phyloP scores from a whole-genome alignment of 2,888 invertebrate species.

The Operophtera brumata region DNA sequence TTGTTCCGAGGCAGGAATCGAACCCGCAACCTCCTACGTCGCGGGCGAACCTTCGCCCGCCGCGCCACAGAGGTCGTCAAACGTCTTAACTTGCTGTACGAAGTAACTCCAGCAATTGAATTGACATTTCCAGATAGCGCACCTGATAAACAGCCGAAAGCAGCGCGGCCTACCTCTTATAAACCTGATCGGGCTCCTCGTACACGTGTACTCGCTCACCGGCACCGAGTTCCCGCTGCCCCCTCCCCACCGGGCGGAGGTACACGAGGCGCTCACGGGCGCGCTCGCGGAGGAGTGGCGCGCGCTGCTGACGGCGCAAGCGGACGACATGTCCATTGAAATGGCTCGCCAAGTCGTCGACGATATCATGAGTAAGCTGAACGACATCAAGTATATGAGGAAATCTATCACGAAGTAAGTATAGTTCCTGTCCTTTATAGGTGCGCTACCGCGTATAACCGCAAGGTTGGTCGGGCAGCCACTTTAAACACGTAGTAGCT shows the following conservation, averaged over 20 bases:
- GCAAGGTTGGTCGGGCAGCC: no score
- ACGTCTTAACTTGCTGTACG: no score
- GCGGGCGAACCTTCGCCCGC: no score
- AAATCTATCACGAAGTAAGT: constrained; percentile 61
- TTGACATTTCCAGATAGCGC: constrained; percentile 68
- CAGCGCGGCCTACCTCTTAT: constrained; percentile 78
- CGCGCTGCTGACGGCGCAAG: constrained; percentile 42
- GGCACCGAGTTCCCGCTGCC: constrained; percentile 81
- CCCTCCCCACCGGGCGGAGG: constrained; percentile 23
- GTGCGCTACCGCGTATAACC: no score
- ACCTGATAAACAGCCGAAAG: constrained; percentile 78
- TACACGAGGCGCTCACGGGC: constrained; percentile 1
- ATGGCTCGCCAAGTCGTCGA: constrained; percentile 54
- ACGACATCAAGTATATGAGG: constrained; percentile 66
- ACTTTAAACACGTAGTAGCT: no score
- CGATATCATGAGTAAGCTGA: constrained; percentile 53
- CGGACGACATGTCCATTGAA: constrained; percentile 49
- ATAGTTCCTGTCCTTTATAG: no score
- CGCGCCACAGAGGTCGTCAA: no score
- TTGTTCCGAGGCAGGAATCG: no score
- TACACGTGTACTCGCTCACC: constrained; percentile 82
- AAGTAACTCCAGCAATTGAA: no score
- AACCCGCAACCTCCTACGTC: no score
- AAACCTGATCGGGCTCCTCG: constrained; percentile 80
- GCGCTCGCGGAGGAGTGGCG: constrained; percentile 65